A percentile compares a stretch with the other conserved stretches of the same genome.
Evolutionary conservation across 1,140 invertebrate species (phyloP).

Genomic region (Helicoverpa zea): DNA sequence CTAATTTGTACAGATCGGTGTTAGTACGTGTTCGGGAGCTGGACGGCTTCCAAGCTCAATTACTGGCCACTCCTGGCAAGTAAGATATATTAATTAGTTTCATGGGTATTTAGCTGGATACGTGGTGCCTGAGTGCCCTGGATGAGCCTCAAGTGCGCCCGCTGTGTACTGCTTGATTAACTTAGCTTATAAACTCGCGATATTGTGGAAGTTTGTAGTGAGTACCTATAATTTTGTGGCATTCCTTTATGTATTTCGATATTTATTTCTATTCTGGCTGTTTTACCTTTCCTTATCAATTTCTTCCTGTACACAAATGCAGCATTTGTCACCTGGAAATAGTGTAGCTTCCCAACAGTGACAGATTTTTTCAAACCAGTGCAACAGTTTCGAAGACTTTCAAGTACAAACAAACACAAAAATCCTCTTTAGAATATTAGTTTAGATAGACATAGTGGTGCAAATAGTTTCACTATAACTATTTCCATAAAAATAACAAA

Average conservation of each 20-base stretch:
- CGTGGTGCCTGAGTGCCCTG: not conserved
- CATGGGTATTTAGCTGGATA: conserved; percentile 4
- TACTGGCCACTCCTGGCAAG: not conserved
- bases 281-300: too few species aligned
- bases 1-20: conserved; percentile 40
- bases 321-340: too few species aligned
- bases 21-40: not conserved
- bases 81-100: conserved; percentile 26
- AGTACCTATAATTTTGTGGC: not conserved
- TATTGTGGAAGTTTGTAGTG: not conserved
- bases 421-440: too few species aligned
- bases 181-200: not conserved
- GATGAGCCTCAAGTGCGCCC: not conserved
- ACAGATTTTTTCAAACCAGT: too few species aligned
- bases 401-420: too few species aligned
- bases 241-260: too few species aligned
- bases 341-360: too few species aligned
- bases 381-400: too few species aligned
- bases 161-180: not conserved
- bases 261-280: too few species aligned
- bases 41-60: conserved; percentile 30
- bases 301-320: too few species aligned
- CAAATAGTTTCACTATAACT: too few species aligned
- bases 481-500: not conserved
- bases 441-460: too few species aligned